These are phyloP conservation scores for Scrobipalpa costella DNA, from an alignment of 2,888 invertebrate genomes.

Conservation along the genomic window DNA sequence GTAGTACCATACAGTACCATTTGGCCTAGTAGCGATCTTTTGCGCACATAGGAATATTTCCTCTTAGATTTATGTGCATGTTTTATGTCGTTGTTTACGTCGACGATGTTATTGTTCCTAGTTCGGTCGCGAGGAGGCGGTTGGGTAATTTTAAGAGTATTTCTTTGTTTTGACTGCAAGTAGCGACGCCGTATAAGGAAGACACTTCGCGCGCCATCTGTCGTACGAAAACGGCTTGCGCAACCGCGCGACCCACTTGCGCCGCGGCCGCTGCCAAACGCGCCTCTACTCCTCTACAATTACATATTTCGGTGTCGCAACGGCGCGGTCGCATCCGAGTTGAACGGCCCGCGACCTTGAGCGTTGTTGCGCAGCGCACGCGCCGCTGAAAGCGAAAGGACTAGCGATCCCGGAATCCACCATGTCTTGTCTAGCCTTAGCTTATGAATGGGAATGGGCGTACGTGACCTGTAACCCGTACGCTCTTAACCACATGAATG, in stretches of 20 bases:
- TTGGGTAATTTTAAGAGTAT: constrained; percentile 17
- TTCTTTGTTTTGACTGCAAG: constrained; percentile 43
- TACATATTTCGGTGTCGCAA: constrained; percentile 80
- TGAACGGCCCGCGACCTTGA: constrained; percentile 80
- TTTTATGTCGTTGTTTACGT: constrained; percentile 24
- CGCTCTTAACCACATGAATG: constrained; percentile 27
- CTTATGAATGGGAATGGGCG: constrained; percentile 34
- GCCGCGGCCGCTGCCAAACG: constrained; percentile 76
- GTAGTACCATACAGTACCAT: background rate
- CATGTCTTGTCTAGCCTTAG: constrained; percentile 33
- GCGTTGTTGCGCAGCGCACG: constrained; percentile 65
- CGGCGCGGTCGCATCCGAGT: constrained; percentile 78
- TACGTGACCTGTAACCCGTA: constrained; percentile 65
- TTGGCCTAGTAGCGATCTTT: constrained; percentile 12
- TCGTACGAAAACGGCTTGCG: constrained; percentile 68
- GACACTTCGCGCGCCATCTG: constrained; percentile 73
- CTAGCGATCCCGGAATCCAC: constrained; percentile 59
- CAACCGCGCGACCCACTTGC: constrained; percentile 75
- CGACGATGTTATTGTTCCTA: constrained; percentile 24
- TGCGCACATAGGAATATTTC: background rate
- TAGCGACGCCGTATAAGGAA: constrained; percentile 65
- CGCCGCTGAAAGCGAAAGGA: constrained; percentile 77
- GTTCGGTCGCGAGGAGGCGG: constrained; percentile 15
- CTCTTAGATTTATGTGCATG: constrained; percentile 19
- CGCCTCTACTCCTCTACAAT: constrained; percentile 77